These are phyloP conservation scores for Lathamus discolor DNA, from an alignment of 2,113 vertebrate species.

Conservation along the genomic window DNA sequence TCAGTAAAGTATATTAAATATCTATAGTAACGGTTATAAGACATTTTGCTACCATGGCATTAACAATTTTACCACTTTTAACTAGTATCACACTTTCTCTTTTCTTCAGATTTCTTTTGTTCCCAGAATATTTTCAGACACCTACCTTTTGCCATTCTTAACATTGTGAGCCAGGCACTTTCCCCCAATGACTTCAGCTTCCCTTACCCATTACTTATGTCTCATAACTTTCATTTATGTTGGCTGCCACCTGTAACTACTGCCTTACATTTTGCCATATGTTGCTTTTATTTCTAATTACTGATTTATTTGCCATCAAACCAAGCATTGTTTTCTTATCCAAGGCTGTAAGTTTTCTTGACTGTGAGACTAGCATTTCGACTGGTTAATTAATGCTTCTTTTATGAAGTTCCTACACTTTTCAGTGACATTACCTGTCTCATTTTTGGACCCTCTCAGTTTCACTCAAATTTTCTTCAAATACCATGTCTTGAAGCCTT, in stretches of 20 bases:
- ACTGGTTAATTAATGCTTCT: neutral
- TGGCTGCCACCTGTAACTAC: conserved; percentile 19
- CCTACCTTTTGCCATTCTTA: neutral
- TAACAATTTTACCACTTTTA: neutral
- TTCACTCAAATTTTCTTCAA: neutral
- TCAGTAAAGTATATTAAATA: neutral
- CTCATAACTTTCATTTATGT: neutral
- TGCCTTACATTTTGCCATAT: conserved; percentile 6
- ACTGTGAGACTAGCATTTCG: neutral
- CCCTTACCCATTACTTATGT: neutral
- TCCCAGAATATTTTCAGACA: neutral
- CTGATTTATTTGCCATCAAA: conserved; percentile 12
- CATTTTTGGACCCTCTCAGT: neutral
- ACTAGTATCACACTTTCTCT: neutral
- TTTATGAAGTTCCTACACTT: neutral
- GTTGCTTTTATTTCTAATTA: conserved; percentile 34
- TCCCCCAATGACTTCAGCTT: neutral
- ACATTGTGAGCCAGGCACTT: neutral
- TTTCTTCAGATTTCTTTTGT: neutral
- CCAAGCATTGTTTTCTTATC: neutral
- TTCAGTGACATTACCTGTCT: neutral
- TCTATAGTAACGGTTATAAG: neutral
- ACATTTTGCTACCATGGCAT: neutral
- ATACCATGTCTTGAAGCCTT: neutral
- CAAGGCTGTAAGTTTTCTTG: neutral